Conservation (phyloP, 1,140 invertebrate genomes). For the Platyscapa corneri region DNA sequence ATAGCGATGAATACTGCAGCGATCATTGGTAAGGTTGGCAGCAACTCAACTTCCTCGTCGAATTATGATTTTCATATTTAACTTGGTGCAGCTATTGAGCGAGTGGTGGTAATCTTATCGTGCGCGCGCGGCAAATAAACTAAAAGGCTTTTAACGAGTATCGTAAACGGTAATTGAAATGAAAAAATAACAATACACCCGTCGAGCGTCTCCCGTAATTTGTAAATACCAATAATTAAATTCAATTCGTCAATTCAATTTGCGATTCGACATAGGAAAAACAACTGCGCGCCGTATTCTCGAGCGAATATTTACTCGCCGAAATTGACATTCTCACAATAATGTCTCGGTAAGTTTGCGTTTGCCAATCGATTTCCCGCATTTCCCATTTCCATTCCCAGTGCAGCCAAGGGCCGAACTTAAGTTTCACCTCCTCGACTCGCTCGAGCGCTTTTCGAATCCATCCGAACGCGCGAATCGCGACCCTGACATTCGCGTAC, state of each 20-base stretch:
- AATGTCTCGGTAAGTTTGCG: too few relatives aligned
- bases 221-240: not conserved
- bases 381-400: not conserved
- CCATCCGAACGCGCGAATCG: not conserved
- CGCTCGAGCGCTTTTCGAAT: too few relatives aligned
- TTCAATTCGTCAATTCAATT: too few relatives aligned
- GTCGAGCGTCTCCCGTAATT: not conserved
- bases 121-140: too few relatives aligned
- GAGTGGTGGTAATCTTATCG: too few relatives aligned
- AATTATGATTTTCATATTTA: not conserved
- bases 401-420: too few relatives aligned
- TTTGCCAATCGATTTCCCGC: not conserved
- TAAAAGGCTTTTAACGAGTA: not conserved
- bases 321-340: too few relatives aligned
- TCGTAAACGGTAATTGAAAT: not conserved
- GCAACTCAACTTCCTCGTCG: not conserved
- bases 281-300: too few relatives aligned
- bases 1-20: not conserved
- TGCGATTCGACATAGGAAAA: too few relatives aligned
- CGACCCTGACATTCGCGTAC: constrained; percentile 44
- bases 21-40: not conserved
- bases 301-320: too few relatives aligned
- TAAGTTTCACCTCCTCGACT: too few relatives aligned
- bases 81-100: not conserved
- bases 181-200: not conserved